Evolutionary conservation across 1,140 invertebrate genomes (phyloP).

Genomic region (Drosophila biarmipes): DNA sequence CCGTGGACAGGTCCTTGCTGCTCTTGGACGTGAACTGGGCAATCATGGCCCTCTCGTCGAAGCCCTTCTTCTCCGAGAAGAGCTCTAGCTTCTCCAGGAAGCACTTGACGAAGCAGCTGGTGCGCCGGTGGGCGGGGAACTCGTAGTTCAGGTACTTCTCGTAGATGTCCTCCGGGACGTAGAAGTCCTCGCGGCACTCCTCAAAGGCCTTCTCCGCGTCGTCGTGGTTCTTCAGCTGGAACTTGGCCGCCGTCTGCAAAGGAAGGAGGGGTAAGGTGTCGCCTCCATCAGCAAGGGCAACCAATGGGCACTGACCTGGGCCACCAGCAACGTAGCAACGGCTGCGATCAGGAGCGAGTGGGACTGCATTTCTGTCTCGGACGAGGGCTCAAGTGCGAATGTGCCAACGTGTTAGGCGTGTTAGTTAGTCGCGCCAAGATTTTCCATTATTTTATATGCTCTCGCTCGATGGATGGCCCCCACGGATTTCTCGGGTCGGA

Average conservation of each 20-base stretch:
- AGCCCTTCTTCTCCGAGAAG: slow-evolving; percentile 68
- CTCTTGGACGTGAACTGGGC: slow-evolving; percentile 64
- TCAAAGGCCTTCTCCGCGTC: slow-evolving; percentile 70
- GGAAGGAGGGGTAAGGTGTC: slow-evolving; percentile 6
- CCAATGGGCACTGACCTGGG: slow-evolving; percentile 52
- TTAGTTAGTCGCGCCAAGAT: slow-evolving; percentile 61
- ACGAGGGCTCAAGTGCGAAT: slow-evolving; percentile 67
- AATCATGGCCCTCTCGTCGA: slow-evolving; percentile 64
- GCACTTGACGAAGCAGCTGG: slow-evolving; percentile 77
- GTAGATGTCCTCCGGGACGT: slow-evolving; percentile 76
- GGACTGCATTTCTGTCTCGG: slow-evolving; percentile 66
- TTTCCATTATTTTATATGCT: slow-evolving; percentile 71
- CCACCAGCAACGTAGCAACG: slow-evolving; percentile 32
- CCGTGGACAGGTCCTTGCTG: slow-evolving; percentile 43
- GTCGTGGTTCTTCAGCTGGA: slow-evolving; percentile 57
- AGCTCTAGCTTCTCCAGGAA: slow-evolving; percentile 76
- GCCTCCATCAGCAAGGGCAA: slow-evolving; percentile 18
- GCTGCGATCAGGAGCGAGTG: slow-evolving; percentile 47
- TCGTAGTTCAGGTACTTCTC: slow-evolving; percentile 74
- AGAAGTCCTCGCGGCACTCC: slow-evolving; percentile 65
- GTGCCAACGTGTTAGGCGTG: slow-evolving; percentile 58
- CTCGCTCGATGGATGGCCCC: slow-evolving; percentile 30
- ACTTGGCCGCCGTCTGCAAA: slow-evolving; percentile 65
- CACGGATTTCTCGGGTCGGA: slow-evolving; percentile 22
- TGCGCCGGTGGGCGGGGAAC: slow-evolving; percentile 70